phyloP scores from a whole-genome alignment of 2,888 invertebrate species.

The Leptinotarsa haldemani region DNA sequence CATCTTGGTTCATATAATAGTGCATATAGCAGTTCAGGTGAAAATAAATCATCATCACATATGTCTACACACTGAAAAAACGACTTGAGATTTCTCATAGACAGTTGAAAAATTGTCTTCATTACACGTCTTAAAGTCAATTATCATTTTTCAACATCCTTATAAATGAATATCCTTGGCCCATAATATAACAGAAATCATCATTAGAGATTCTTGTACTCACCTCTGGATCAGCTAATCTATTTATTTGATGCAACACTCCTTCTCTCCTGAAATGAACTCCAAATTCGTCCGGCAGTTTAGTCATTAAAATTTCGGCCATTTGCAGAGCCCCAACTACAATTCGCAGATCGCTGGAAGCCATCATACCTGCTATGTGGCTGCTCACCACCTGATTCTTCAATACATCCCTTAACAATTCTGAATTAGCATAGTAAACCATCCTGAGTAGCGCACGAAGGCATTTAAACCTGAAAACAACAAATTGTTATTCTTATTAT shows the following conservation, averaged over 20 bases:
- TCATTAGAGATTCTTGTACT: neutral
- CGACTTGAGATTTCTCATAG: too few species aligned
- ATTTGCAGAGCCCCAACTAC: slow-evolving; percentile 97
- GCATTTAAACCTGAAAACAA: slow-evolving; percentile 79
- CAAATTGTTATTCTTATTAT: neutral
- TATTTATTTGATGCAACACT: slow-evolving; percentile 88
- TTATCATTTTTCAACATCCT: too few species aligned
- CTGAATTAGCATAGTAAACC: slow-evolving; percentile 93
- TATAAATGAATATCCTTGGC: too few species aligned
- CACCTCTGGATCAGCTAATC: slow-evolving; percentile 78
- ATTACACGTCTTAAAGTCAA: too few species aligned
- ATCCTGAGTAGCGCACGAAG: slow-evolving; percentile 94
- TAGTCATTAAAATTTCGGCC: slow-evolving; percentile 96
- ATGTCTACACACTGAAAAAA: too few species aligned
- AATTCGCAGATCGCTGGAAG: slow-evolving; percentile 94
- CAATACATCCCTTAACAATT: slow-evolving; percentile 81
- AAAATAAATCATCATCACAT: too few species aligned
- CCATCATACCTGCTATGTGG: slow-evolving; percentile 98
- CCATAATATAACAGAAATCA: neutral
- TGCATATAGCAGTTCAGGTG: too few species aligned
- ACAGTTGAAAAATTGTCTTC: too few species aligned
- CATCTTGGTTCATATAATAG: too few species aligned
- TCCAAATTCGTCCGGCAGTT: slow-evolving; percentile 93
- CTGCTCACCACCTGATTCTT: slow-evolving; percentile 88
- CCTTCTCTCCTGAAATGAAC: slow-evolving; percentile 97